These are phyloP conservation scores for Drosophila lacertosa DNA, from an alignment of 1,140 invertebrate genomes.

Conservation along the genomic window DNA sequence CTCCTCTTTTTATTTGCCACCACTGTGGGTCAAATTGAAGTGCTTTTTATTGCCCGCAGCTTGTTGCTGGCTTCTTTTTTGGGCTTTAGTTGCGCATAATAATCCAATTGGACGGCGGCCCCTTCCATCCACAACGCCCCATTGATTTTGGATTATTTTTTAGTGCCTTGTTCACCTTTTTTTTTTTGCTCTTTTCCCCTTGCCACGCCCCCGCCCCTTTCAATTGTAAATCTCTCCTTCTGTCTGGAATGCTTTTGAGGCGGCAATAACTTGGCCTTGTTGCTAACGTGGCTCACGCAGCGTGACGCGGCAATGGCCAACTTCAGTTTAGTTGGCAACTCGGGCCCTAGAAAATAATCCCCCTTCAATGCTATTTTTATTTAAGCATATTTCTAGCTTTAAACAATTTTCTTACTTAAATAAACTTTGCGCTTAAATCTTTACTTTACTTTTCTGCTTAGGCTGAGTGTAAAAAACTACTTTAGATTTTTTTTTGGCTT, in stretches of 20 bases:
- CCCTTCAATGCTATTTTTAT: conserved; percentile 3
- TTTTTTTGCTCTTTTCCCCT: conserved; percentile 41
- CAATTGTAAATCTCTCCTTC: conserved; percentile 17
- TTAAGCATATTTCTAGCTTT: background rate
- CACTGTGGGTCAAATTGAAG: conserved; percentile 77
- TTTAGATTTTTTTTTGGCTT: too few relatives aligned
- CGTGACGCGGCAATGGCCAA: conserved; percentile 36
- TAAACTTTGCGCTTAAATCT: too few relatives aligned
- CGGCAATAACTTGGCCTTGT: conserved; percentile 44
- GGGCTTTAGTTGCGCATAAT: conserved; percentile 74
- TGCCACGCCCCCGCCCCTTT: background rate
- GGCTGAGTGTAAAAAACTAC: too few relatives aligned
- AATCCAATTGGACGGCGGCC: conserved; percentile 73
- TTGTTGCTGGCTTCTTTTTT: conserved; percentile 66
- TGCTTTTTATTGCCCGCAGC: conserved; percentile 80
- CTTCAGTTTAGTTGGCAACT: background rate
- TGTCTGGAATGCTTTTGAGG: conserved; percentile 38
- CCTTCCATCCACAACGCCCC: conserved; percentile 71
- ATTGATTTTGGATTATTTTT: conserved; percentile 83
- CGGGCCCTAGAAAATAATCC: background rate
- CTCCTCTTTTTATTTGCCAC: conserved; percentile 16
- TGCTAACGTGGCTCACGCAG: conserved; percentile 28
- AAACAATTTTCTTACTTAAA: background rate
- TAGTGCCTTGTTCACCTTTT: conserved; percentile 77
- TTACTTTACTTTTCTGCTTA: too few relatives aligned